A percentile compares a stretch with the other conserved stretches of the same genome.
These are phyloP conservation scores for Channallabes apus DNA, from an alignment of 2,797 vertebrate species.

Conservation along the genomic window DNA sequence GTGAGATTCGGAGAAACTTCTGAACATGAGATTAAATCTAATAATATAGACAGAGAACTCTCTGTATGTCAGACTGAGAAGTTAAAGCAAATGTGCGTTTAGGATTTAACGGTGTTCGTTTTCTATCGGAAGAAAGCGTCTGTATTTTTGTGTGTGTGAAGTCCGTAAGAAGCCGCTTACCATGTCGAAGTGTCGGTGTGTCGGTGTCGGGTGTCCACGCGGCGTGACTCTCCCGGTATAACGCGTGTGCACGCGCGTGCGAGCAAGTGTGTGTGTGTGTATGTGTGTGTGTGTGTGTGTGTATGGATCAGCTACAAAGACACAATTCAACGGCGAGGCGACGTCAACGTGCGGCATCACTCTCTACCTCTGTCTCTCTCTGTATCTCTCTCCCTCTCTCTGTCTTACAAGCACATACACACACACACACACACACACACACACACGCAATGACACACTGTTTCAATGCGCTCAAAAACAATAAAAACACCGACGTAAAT, in stretches of 20 bases:
- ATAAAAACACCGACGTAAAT: conserved; percentile 75
- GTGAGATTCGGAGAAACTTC: not conserved
- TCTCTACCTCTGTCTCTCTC: conserved; percentile 1
- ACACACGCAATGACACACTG: not conserved
- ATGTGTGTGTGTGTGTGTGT: conserved; percentile 71
- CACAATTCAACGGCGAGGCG: conserved; percentile 62
- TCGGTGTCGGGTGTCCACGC: conserved; percentile 79
- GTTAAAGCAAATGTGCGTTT: not conserved
- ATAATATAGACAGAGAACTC: not conserved
- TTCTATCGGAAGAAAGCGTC: not conserved
- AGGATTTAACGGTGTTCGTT: not conserved
- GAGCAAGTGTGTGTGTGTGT: conserved; percentile 62
- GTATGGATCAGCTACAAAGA: conserved; percentile 77
- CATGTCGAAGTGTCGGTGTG: conserved; percentile 78
- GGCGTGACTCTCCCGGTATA: conserved; percentile 77
- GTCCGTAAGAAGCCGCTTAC: conserved; percentile 71
- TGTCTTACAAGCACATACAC: conserved; percentile 38
- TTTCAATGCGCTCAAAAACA: conserved; percentile 85
- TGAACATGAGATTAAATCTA: not conserved
- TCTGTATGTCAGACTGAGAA: not conserved
- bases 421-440: conserved; percentile 60
- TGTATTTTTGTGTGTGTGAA: not conserved
- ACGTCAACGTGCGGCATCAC: conserved; percentile 66
- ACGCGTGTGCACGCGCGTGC: not conserved
- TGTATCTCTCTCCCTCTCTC: not conserved